Evolutionary conservation across 1,140 invertebrate species (phyloP).

Genomic region (Drosophila parvula): DNA sequence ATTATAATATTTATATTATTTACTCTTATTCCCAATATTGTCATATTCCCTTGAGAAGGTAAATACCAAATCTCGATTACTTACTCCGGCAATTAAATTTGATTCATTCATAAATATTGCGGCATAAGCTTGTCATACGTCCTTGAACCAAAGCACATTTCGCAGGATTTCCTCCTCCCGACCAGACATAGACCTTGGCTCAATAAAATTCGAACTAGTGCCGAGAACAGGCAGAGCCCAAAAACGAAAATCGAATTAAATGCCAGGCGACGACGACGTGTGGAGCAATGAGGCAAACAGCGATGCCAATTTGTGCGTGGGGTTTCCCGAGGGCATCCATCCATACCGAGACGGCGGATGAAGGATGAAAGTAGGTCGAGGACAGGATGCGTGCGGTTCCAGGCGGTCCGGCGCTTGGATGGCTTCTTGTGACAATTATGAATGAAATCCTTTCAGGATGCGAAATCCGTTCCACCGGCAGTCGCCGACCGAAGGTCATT

Average conservation of each 20-base stretch:
- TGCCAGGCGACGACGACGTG: slow-evolving; percentile 22
- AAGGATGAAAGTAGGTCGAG: slow-evolving; percentile 55
- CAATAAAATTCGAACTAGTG: slow-evolving; percentile 33
- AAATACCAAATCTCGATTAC: background rate
- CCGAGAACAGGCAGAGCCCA: slow-evolving; percentile 14
- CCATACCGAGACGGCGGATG: background rate
- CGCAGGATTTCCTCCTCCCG: slow-evolving; percentile 3
- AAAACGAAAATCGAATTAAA: slow-evolving; percentile 40
- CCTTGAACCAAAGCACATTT: slow-evolving; percentile 13
- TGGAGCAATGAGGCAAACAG: slow-evolving; percentile 28
- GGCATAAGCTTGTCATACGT: background rate
- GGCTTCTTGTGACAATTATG: slow-evolving; percentile 68
- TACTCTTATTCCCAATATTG: background rate
- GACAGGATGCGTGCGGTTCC: slow-evolving; percentile 38
- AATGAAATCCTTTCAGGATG: slow-evolving; percentile 66
- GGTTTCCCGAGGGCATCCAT: slow-evolving; percentile 55
- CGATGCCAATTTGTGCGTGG: slow-evolving; percentile 30
- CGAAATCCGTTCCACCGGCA: slow-evolving; percentile 26
- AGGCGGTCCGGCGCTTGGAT: slow-evolving; percentile 27
- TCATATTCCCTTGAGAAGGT: background rate
- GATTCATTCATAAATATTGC: slow-evolving; percentile 31
- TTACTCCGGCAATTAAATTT: slow-evolving; percentile 11
- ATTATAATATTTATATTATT: background rate
- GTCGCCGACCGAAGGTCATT: slow-evolving; percentile 41
- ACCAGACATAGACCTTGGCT: slow-evolving; percentile 30